Evolutionary conservation across 1,140 invertebrate genomes (phyloP), one percentile per base, ranked within the genome.

Genomic region (Lepidurus arcticus): DNA sequence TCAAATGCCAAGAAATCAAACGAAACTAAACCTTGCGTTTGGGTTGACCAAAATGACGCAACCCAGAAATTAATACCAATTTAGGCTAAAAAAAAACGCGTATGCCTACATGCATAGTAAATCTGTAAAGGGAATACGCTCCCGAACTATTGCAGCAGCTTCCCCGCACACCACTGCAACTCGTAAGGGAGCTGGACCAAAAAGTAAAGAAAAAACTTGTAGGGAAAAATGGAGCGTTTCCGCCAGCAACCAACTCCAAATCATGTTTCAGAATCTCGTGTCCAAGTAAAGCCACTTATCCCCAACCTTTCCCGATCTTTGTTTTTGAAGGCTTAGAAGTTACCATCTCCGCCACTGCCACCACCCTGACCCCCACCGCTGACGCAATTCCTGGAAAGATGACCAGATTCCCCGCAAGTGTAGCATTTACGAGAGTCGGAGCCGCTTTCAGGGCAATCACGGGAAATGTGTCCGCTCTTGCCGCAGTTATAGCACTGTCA

Each of bases 341-440:
- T 65, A 7, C 78, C 76, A 44, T 76, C 65, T 42, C 78, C 74
- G 43, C 81, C 77, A 74, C 78, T 77, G 26, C 81, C 80, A 24
- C 80, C 78, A 75, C 81, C 45, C 79, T 74, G 53, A 21, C 13
- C 21, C 16, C 53, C 45, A 47, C 77, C 79, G 13, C 74, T 80
- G 73, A 82, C 91, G 87, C 94, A 96, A 84, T 96, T 94, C 81
- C 93, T 91, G 86, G 92, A 93, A 87, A 95, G 91, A 88, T 96
- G 94, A 77, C 94, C 94, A 76, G 91, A 89, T 86, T 95, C 93
- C 86, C 93, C 92, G 86, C 94, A 96, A 82, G 90, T 90, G 87
- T 95, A 95, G 88, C 94, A 78, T 74, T 78, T 78, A 44, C 78
- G 78, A 21, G 74, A 78, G 44, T 78, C 53, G 78, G 42, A 16